Percentiles rank a stretch among this genome's conserved stretches.
Conservation (phyloP, 2,113 vertebrate species). For the Hypanus sabinus region DNA sequence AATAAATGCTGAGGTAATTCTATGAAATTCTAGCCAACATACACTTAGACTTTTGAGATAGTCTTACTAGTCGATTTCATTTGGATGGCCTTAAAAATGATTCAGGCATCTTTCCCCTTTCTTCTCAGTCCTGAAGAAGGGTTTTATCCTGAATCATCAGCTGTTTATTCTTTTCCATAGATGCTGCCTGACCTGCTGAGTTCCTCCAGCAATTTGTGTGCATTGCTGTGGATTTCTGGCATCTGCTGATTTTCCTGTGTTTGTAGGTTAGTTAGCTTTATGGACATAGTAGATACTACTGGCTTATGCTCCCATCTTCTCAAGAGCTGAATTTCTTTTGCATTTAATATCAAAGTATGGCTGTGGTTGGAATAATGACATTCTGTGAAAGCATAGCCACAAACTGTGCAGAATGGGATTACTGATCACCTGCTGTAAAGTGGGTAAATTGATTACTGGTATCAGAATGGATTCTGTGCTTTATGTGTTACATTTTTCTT, state of each 20-base stretch:
- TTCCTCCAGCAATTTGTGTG: no score
- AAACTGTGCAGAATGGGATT: not conserved
- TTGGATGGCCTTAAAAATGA: not conserved
- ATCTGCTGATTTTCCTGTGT: no score
- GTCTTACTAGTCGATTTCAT: not conserved
- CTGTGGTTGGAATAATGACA: not conserved
- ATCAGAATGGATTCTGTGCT: not conserved
- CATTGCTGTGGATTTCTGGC: no score
- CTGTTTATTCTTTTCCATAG: no score
- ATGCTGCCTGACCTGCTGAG: no score
- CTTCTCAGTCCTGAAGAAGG: no score
- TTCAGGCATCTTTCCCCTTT: no score
- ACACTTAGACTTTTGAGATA: not conserved
- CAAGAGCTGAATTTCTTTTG: not conserved
- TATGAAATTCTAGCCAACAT: not conserved
- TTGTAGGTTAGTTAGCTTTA: not conserved
- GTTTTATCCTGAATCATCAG: no score
- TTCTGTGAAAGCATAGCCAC: not conserved
- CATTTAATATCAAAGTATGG: not conserved
- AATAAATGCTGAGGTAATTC: not conserved
- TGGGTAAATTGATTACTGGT: not conserved
- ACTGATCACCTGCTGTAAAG: not conserved
- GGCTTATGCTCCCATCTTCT: not conserved
- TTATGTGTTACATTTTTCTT: not conserved
- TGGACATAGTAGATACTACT: not conserved